Evolutionary conservation across 2,113 vertebrate genomes (phyloP), one percentile per base, ranked within the genome.

Genomic region (Cephalopterus ornatus): DNA sequence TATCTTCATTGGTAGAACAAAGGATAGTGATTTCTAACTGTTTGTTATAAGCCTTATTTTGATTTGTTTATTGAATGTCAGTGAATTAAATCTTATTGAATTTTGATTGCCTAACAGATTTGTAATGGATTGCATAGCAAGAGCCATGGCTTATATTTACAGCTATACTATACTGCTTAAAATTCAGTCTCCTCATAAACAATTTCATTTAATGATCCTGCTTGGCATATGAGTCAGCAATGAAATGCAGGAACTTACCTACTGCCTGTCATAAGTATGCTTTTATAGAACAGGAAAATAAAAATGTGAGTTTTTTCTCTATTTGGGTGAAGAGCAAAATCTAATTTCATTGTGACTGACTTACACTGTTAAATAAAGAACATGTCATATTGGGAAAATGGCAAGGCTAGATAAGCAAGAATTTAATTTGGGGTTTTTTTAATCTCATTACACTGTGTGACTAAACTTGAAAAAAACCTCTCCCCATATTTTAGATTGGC

Each of bases 51-150:
- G 84, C 85, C 56, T 83, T 83, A 58, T 92, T 92, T 95, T 89
- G 78, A 83, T 47, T 61, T 70, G 20, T 82, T 85, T 94, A 42
- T 62, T 92, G 65, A 87, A 84, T n/a, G 37, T 80, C 15, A 84
- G 37, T 63, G 30, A 49, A 74, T 94, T 92, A 61, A 91, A 66
- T 91, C 27, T 79, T 95, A 97, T 50, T 93, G 68, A 93, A 70
- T 95, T 94, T 92, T 90, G 50, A 95, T 97, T 95, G 71, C 56
- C 50, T 66, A 91, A 81, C 59, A 93, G 56, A 87, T 88, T 95
- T 84, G 53, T 83, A 94, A 68, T 74, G 50, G 71, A 95, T 90
- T 91, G 56, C 50, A 32, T 93, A 82, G 67, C 46, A 82, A 62
- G 28, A 93, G 55, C 86, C 27, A 75, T 89, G 75, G 30, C 19